phyloP scores from a whole-genome alignment of 2,797 vertebrate genomes.

The Cuculus canorus region DNA sequence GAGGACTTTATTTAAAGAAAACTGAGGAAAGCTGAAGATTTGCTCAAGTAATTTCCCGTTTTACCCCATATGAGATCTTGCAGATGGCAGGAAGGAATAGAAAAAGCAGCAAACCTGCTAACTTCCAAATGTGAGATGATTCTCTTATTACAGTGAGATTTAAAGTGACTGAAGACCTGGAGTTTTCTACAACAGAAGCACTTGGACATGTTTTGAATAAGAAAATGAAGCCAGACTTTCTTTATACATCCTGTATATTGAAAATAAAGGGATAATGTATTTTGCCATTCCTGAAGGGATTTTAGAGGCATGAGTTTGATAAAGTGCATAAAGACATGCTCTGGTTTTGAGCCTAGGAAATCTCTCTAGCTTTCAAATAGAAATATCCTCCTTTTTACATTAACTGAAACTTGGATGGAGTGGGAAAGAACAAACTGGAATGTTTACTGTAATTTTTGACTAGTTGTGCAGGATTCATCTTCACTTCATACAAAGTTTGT shows the following conservation, averaged over 20 bases:
- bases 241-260: background rate
- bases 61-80: conserved; percentile 15
- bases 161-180: background rate
- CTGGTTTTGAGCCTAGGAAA: background rate
- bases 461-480: background rate
- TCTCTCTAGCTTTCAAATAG: background rate
- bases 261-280: background rate
- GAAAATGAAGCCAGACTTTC: background rate
- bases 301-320: background rate
- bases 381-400: background rate
- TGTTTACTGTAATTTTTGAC: background rate
- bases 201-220: rapidly evolving
- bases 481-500: background rate
- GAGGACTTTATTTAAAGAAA: conserved; percentile 25
- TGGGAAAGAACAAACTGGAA: background rate
- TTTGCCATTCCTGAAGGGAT: background rate
- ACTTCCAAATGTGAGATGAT: background rate
- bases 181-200: background rate
- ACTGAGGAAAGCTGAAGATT: conserved; percentile 39
- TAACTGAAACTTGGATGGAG: background rate
- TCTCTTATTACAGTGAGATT: background rate
- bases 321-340: background rate
- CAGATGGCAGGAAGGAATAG: conserved; percentile 45
- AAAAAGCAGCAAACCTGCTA: background rate
- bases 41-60: conserved; percentile 21